Conservation (phyloP, 2,888 invertebrate genomes). For the Standfussiana lucernea region DNA sequence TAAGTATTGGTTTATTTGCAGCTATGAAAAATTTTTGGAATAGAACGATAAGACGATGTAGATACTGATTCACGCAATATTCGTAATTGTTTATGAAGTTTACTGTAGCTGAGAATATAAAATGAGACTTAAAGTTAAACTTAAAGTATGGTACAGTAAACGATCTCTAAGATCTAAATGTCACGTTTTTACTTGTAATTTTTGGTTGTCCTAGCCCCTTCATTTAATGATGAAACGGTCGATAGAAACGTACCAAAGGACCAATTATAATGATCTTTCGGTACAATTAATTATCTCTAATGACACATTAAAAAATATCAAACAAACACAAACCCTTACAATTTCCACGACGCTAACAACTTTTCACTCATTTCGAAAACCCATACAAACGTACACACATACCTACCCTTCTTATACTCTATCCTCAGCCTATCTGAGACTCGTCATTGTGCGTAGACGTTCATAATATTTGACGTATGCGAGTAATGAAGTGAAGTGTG, state of each 20-base stretch:
- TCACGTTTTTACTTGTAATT: not conserved
- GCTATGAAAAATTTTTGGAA: not conserved
- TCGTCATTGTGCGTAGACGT: slow-evolving; percentile 71
- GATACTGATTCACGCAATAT: too few species aligned
- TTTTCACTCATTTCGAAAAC: slow-evolving; percentile 19
- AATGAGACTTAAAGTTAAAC: not conserved
- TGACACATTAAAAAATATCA: not conserved
- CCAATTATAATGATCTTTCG: not conserved
- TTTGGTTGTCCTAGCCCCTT: not conserved
- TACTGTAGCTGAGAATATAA: not conserved
- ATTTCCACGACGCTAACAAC: not conserved
- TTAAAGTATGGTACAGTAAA: not conserved
- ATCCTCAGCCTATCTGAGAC: slow-evolving; percentile 52
- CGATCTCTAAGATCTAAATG: not conserved
- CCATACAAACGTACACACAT: not conserved
- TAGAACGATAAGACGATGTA: too few species aligned
- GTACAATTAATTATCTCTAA: not conserved
- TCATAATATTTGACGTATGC: slow-evolving; percentile 90
- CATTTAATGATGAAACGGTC: too few species aligned
- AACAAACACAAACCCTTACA: slow-evolving; percentile 3
- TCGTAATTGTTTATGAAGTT: not conserved
- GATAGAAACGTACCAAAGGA: not conserved
- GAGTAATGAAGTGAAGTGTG: slow-evolving; percentile 89
- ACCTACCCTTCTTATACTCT: slow-evolving; percentile 24
- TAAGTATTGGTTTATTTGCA: slow-evolving; percentile 1